A percentile compares a stretch with the other conserved stretches of the same genome.
Evolutionary conservation across 2,797 vertebrate species (phyloP).

Genomic region (Hyperoplus lanceolatus): DNA sequence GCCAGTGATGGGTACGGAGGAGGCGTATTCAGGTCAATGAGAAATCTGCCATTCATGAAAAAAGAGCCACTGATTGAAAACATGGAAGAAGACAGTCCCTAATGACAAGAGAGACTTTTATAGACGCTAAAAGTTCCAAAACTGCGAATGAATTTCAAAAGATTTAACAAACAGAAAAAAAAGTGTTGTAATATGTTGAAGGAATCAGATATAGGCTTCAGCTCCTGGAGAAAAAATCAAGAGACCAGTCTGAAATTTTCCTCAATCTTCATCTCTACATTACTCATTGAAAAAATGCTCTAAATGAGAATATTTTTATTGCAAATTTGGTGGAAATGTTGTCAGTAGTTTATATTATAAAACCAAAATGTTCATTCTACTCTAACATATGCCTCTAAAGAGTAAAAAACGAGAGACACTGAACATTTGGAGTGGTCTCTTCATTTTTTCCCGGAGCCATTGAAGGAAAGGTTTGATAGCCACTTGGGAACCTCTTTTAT

Average conservation of each 20-base stretch:
- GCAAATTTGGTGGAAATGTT: too few relatives aligned
- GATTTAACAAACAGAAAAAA: neutral
- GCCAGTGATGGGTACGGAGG: slow-evolving; percentile 90
- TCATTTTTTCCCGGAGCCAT: too few relatives aligned
- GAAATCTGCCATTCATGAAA: slow-evolving; percentile 90
- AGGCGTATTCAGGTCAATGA: slow-evolving; percentile 91
- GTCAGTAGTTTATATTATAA: too few relatives aligned
- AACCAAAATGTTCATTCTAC: too few relatives aligned
- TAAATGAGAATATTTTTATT: too few relatives aligned
- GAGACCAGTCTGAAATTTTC: slow-evolving; percentile 33
- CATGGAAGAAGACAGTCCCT: slow-evolving; percentile 94
- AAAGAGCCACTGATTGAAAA: slow-evolving; percentile 94
- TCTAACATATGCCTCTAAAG: too few relatives aligned
- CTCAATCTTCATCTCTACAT: neutral
- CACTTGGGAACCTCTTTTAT: too few relatives aligned
- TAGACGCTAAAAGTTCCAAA: neutral
- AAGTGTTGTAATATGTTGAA: slow-evolving; percentile 7
- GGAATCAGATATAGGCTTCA: slow-evolving; percentile 17
- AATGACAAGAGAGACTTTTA: slow-evolving; percentile 34
- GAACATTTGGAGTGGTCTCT: too few relatives aligned
- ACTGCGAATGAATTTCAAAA: neutral
- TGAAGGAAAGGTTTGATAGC: too few relatives aligned
- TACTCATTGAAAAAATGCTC: too few relatives aligned
- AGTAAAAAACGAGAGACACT: too few relatives aligned
- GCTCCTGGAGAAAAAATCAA: neutral